Percentiles rank a stretch among this genome's conserved stretches.
These are phyloP conservation scores for Rhinichthys osculus DNA, from an alignment of 2,797 vertebrate species.

Conservation along the genomic window DNA sequence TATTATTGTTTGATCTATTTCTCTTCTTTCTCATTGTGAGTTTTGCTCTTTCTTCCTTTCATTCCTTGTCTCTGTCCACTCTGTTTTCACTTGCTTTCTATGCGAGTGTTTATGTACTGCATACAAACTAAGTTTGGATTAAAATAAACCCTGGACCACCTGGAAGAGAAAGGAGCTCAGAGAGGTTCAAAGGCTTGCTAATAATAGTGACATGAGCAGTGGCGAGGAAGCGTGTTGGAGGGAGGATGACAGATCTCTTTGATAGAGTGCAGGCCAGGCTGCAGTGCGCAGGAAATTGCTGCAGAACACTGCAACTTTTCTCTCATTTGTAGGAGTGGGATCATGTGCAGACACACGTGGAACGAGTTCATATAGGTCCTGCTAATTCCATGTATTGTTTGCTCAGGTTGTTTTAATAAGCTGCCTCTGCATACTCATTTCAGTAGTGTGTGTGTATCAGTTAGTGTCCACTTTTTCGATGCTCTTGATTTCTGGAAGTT, in stretches of 20 bases:
- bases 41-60: slow-evolving; percentile 34
- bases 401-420: slow-evolving; percentile 63
- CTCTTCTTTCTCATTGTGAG: slow-evolving; percentile 33
- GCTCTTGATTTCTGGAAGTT: not conserved
- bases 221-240: slow-evolving; percentile 46
- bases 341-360: slow-evolving; percentile 61
- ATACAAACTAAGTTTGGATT: slow-evolving; percentile 57
- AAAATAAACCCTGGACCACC: slow-evolving; percentile 62
- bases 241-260: slow-evolving; percentile 56
- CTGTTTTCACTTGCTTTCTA: slow-evolving; percentile 39
- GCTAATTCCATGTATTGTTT: slow-evolving; percentile 52
- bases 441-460: not conserved
- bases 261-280: slow-evolving; percentile 60
- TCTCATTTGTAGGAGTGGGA: slow-evolving; percentile 49
- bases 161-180: slow-evolving; percentile 56
- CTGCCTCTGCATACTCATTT: slow-evolving; percentile 60
- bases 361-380: slow-evolving; percentile 54
- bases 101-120: slow-evolving; percentile 56
- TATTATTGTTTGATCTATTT: not conserved
- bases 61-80: slow-evolving; percentile 48
- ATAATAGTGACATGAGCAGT: slow-evolving; percentile 62
- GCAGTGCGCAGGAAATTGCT: slow-evolving; percentile 66
- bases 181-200: slow-evolving; percentile 64
- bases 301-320: slow-evolving; percentile 62
- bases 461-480: not conserved